phyloP scores from a whole-genome alignment of 2,797 vertebrate genomes.

The Lutjanus campechanus region DNA sequence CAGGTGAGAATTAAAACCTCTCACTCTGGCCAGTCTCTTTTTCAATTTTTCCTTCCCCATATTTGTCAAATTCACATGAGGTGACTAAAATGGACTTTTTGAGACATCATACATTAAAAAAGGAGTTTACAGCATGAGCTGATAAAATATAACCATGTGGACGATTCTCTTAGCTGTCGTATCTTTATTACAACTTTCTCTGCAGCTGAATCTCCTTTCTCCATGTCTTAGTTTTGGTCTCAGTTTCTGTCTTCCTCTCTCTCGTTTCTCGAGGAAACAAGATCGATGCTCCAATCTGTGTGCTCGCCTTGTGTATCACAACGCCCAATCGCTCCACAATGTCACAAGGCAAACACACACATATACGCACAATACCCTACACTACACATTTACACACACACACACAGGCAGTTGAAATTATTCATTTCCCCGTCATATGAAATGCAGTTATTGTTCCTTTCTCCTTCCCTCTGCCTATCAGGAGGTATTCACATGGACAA shows the following conservation, averaged over 20 bases:
- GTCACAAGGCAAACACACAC: conserved; percentile 25
- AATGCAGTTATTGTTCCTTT: conserved; percentile 79
- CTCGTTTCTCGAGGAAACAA: conserved; percentile 52
- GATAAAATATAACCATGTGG: neutral
- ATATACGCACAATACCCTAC: conserved; percentile 18
- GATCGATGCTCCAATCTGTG: conserved; percentile 72
- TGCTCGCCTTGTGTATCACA: conserved; percentile 67
- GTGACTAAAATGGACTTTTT: neutral
- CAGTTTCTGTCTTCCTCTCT: conserved; percentile 15
- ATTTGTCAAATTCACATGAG: neutral
- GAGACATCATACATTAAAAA: neutral
- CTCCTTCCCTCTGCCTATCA: conserved; percentile 70
- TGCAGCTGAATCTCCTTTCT: neutral
- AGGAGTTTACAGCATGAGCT: neutral
- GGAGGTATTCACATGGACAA: conserved; percentile 76
- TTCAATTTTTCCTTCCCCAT: neutral
- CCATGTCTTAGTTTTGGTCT: conserved; percentile 30
- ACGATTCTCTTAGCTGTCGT: neutral
- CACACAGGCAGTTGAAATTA: conserved; percentile 60
- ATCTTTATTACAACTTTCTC: conserved; percentile 18
- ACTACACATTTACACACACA: conserved; percentile 13
- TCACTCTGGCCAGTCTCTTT: neutral
- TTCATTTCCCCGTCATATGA: conserved; percentile 77
- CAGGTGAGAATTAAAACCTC: conserved; percentile 1
- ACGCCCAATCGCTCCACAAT: conserved; percentile 54